These are phyloP conservation scores for Fulica atra DNA, from an alignment of 2,113 vertebrate species.

Conservation along the genomic window DNA sequence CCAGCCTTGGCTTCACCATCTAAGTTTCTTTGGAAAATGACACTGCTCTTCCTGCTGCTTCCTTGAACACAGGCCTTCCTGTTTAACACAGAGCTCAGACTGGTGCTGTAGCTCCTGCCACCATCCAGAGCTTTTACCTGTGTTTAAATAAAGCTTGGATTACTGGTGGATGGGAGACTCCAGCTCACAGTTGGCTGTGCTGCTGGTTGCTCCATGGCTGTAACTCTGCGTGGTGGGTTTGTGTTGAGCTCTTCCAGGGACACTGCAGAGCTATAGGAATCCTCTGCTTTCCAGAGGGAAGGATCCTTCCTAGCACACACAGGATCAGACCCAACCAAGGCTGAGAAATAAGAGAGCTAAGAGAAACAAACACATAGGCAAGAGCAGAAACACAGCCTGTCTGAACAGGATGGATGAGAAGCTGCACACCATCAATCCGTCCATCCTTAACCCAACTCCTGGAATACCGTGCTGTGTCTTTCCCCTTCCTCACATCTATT, in stretches of 20 bases:
- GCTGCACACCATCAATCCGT: background rate
- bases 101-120: background rate
- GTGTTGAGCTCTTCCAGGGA: background rate
- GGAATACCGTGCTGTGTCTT: background rate
- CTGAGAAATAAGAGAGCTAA: background rate
- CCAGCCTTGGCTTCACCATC: background rate
- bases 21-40: background rate
- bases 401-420: background rate
- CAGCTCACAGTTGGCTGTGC: background rate
- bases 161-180: background rate
- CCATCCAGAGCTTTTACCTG: background rate
- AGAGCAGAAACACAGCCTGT: background rate
- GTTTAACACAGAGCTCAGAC: accelerated
- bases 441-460: background rate
- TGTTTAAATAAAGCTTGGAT: background rate
- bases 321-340: background rate
- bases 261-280: background rate
- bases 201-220: background rate
- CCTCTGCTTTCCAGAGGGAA: background rate
- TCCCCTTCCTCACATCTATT: background rate
- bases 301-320: background rate
- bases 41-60: background rate
- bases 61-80: background rate
- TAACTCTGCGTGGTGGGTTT: background rate
- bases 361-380: background rate